Evolutionary conservation across 2,888 invertebrate species (phyloP).

Genomic region (Campoletis raptor): DNA sequence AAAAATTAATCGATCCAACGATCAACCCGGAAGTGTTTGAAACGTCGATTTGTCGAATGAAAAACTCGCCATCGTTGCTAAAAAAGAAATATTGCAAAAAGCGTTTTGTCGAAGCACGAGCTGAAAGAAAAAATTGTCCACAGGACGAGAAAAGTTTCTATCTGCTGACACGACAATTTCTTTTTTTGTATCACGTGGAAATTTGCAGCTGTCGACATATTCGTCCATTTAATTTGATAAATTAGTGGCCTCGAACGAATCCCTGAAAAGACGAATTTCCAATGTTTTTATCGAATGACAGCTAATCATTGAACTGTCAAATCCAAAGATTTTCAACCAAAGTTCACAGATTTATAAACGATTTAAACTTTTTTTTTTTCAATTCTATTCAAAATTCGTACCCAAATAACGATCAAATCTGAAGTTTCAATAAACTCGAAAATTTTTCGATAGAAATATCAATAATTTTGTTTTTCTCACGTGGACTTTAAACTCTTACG

Average conservation of each 20-base stretch:
- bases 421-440: background rate
- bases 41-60: slow-evolving; percentile 49
- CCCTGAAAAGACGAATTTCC: background rate
- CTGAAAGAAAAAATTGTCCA: background rate
- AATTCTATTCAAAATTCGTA: background rate
- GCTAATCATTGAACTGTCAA: background rate
- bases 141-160: background rate
- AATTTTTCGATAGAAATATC: background rate
- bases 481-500: slow-evolving; percentile 1
- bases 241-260: background rate
- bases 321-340: too few species aligned
- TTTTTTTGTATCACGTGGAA: slow-evolving; percentile 20
- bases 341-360: background rate
- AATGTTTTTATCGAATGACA: background rate
- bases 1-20: slow-evolving; percentile 13
- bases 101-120: background rate
- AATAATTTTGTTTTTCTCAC: slow-evolving; percentile 19
- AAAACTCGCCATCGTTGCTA: slow-evolving; percentile 49
- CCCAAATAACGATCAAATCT: background rate
- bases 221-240: background rate
- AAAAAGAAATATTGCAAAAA: slow-evolving; percentile 26
- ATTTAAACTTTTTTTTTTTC: background rate
- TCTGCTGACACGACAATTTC: slow-evolving; percentile 16
- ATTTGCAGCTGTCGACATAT: background rate
- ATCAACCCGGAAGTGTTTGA: slow-evolving; percentile 45